phyloP scores from a whole-genome alignment of 2,113 vertebrate species.

The Corythaixoides concolor region DNA sequence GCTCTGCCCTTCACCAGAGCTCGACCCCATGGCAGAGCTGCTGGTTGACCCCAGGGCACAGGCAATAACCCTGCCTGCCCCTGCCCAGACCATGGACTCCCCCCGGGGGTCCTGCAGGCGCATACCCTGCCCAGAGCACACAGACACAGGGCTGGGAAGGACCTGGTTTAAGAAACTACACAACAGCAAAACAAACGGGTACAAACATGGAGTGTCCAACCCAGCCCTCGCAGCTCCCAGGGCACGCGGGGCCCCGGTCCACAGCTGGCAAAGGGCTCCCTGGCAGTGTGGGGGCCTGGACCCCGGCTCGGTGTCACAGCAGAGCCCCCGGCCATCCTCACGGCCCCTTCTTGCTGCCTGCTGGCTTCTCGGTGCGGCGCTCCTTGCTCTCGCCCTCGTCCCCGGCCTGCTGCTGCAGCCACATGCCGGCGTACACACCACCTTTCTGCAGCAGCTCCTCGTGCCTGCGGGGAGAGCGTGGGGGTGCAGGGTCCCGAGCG shows the following conservation, averaged over 20 bases:
- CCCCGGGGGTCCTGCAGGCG: rapidly evolving
- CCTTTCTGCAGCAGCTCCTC: slow-evolving; percentile 87
- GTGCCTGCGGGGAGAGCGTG: slow-evolving; percentile 70
- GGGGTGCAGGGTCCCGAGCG: not conserved
- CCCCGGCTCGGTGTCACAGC: not conserved
- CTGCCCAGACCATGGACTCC: rapidly evolving
- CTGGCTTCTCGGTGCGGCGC: slow-evolving; percentile 71
- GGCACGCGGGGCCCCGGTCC: rapidly evolving
- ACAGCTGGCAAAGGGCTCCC: not conserved
- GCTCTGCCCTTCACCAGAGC: not conserved
- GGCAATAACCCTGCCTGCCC: not conserved
- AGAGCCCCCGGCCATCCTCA: not conserved
- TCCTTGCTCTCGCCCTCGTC: slow-evolving; percentile 80
- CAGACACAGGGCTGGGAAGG: not conserved
- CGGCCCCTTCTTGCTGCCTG: not conserved
- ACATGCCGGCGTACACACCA: slow-evolving; percentile 90
- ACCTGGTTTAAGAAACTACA: slow-evolving; percentile 56
- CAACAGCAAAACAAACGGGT: not conserved
- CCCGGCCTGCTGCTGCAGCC: slow-evolving; percentile 82
- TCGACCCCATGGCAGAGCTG: slow-evolving; percentile 65
- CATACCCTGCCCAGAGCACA: not conserved
- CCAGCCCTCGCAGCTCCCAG: not conserved
- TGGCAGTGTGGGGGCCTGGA: not conserved
- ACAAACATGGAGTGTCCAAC: slow-evolving; percentile 46
- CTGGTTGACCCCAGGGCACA: not conserved